Evolutionary conservation across 2,113 vertebrate species (phyloP).

Genomic region (Telmatochromis brachygnathus): DNA sequence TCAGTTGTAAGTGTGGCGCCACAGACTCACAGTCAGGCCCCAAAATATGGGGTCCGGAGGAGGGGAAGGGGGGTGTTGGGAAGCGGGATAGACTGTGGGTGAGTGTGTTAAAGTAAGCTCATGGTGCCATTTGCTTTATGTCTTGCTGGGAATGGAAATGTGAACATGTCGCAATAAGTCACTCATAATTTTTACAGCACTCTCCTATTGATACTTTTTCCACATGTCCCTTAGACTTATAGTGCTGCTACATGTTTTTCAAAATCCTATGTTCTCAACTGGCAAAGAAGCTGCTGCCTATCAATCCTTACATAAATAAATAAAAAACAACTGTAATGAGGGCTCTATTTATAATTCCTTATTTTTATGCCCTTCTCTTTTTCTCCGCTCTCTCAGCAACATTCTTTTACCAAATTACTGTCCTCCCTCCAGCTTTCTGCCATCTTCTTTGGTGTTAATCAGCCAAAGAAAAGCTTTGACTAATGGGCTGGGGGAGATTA

Average conservation of each 20-base stretch:
- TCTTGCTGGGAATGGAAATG: conserved; percentile 51
- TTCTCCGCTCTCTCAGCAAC: background rate
- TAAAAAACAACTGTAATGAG: conserved; percentile 40
- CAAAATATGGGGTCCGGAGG: conserved; percentile 23
- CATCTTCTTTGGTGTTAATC: background rate
- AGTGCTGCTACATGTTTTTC: background rate
- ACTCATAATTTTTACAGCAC: conserved; percentile 39
- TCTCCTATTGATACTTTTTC: conserved; percentile 53
- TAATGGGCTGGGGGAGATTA: background rate
- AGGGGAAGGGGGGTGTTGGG: background rate
- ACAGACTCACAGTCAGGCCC: conserved; percentile 44
- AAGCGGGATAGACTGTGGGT: conserved; percentile 7
- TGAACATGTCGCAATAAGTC: conserved; percentile 49
- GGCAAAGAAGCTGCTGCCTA: conserved; percentile 15
- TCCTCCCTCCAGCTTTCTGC: background rate
- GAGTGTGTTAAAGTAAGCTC: conserved; percentile 42
- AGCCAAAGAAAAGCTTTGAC: background rate
- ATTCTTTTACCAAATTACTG: background rate
- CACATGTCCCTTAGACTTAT: conserved; percentile 53
- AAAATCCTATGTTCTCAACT: conserved; percentile 12
- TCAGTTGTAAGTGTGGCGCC: conserved; percentile 64
- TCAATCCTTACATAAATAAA: conserved; percentile 32
- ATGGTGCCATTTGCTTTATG: conserved; percentile 18
- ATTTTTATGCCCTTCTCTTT: background rate
- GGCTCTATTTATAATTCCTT: background rate